Evolutionary conservation across 2,888 invertebrate species (phyloP), one percentile per base, ranked within the genome.

Genomic region (Plagiodera versicolora): DNA sequence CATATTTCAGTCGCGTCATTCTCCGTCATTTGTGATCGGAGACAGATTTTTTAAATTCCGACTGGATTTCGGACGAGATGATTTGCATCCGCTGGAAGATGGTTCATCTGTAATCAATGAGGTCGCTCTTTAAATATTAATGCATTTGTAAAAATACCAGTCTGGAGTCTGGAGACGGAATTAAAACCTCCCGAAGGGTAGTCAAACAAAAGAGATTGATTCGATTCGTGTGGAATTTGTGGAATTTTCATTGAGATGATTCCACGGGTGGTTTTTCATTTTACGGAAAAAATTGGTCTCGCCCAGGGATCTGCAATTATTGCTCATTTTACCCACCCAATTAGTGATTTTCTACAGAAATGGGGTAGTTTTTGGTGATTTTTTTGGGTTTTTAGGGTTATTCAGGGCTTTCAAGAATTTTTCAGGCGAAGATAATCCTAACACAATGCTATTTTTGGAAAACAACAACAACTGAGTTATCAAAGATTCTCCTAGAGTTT

Each of bases 21-120:
- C 20, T 11, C 49, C 60, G n/a, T n/a, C 49, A 60, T 56, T 57
- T 46, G 58, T 59, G 54, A 65, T 71, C 72, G 74, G 70, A 70
- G 74, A 76, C 76, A 76, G 77, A 77, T 77, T 78, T 77, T 77
- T 77, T 72, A 76, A 76, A 78, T 78, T 76, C 76, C 67, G 68
- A 46, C 60, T 53, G 67, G 68, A 64, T 72, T 70, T 70, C 70
- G 70, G 74, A 74, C 72, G 73, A 75, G 75, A 76, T 73, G 71
- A 73, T 71, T 67, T 67, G 64, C 67, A 68, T 67, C 67, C 68
- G 67, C 66, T 70, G 70, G 64, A 70, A 68, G 71, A 70, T 71
- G 71, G 70, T 72, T 72, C 72, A 71, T 70, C 69, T 72, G 72
- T 70, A 72, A 72, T 72, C 72, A 71, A 69, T 72, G 72, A 70